Evolutionary conservation across 2,888 invertebrate genomes (phyloP).

Genomic region (Polietes domitor): DNA sequence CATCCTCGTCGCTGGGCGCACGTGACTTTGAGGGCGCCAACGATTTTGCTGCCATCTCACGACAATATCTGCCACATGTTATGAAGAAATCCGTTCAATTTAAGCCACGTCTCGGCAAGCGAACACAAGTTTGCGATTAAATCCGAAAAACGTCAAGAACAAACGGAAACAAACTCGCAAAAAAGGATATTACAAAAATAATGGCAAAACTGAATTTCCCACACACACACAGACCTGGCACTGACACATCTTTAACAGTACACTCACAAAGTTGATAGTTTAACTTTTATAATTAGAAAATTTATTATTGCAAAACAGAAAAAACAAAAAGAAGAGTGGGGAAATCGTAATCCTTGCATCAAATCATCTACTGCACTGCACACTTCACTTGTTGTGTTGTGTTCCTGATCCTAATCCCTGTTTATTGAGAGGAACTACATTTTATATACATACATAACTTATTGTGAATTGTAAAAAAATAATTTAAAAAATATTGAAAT

Average conservation of each 20-base stretch:
- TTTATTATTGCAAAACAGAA: neutral
- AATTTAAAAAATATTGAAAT: constrained; percentile 27
- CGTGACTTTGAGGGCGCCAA: constrained; percentile 57
- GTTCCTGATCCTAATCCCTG: constrained; percentile 1
- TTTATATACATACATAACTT: constrained; percentile 10
- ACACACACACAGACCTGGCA: neutral
- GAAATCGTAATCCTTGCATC: neutral
- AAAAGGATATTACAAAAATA: constrained; percentile 18
- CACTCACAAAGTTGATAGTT: constrained; percentile 3
- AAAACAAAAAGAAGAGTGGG: neutral
- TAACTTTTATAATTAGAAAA: constrained; percentile 5
- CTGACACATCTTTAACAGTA: neutral
- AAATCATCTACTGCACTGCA: neutral
- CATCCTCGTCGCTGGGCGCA: constrained; percentile 57
- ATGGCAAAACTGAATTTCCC: constrained; percentile 1
- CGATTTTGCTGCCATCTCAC: constrained; percentile 68
- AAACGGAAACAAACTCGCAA: constrained; percentile 5
- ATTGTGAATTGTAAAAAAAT: constrained; percentile 42
- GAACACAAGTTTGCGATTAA: constrained; percentile 72
- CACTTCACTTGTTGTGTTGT: neutral
- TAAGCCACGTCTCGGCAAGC: constrained; percentile 81
- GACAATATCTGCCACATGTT: constrained; percentile 81
- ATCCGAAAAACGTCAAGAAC: constrained; percentile 17
- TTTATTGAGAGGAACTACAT: constrained; percentile 38
- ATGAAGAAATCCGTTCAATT: constrained; percentile 81